These are phyloP conservation scores for Cygnus atratus DNA, from an alignment of 2,113 vertebrate genomes.

Conservation along the genomic window DNA sequence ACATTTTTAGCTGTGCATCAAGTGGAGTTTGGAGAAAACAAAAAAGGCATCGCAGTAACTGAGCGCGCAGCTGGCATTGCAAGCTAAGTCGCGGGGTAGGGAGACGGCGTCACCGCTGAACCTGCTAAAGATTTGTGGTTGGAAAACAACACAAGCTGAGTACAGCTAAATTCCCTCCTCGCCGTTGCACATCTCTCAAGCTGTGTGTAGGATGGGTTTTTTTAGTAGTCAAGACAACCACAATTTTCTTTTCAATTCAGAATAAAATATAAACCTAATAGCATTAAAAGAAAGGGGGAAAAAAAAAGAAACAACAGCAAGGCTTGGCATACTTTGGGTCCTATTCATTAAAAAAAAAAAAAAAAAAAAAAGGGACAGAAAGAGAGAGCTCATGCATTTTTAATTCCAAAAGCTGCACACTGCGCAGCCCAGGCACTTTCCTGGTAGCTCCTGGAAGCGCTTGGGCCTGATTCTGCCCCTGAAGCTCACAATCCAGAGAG, in stretches of 20 bases:
- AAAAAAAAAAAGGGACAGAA: neutral
- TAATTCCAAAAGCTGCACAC: slow-evolving; percentile 60
- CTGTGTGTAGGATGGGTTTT: slow-evolving; percentile 47
- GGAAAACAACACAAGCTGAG: slow-evolving; percentile 44
- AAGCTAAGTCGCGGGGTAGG: neutral
- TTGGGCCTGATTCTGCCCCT: slow-evolving; percentile 41
- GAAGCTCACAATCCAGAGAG: neutral
- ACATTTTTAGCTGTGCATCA: slow-evolving; percentile 47
- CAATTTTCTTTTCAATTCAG: slow-evolving; percentile 74
- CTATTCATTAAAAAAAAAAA: slow-evolving; percentile 47
- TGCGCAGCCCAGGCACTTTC: slow-evolving; percentile 22
- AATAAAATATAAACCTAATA: slow-evolving; percentile 76
- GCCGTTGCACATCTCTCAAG: slow-evolving; percentile 53
- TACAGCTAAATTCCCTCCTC: slow-evolving; percentile 18
- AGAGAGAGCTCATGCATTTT: slow-evolving; percentile 52
- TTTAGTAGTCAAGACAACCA: slow-evolving; percentile 78
- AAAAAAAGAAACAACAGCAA: neutral
- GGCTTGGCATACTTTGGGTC: slow-evolving; percentile 34
- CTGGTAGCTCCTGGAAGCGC: slow-evolving; percentile 9
- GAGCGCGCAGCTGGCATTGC: neutral
- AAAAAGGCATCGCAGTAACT: neutral
- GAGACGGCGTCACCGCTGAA: neutral
- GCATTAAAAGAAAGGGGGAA: slow-evolving; percentile 9
- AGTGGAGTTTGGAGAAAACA: slow-evolving; percentile 35
- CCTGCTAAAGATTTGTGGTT: slow-evolving; percentile 6